phyloP scores from a whole-genome alignment of 2,797 vertebrate genomes.

The Lophotriccus pileatus region DNA sequence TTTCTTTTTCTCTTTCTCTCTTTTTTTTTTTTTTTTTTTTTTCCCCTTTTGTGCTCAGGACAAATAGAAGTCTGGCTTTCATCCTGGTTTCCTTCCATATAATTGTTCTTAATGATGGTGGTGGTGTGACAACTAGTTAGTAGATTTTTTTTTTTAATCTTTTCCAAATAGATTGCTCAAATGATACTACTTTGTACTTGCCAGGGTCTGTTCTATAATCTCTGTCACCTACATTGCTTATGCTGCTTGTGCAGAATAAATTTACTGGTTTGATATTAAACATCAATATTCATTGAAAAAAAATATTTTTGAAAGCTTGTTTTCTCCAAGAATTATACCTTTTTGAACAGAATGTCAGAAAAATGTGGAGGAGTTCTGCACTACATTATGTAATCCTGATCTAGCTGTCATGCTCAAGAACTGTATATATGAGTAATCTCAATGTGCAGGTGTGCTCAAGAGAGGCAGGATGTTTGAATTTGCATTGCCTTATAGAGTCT shows the following conservation, averaged over 20 bases:
- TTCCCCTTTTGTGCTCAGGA: background rate
- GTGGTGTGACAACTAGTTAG: background rate
- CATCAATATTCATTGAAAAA: background rate
- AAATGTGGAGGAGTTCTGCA: background rate
- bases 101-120: slow-evolving; percentile 6
- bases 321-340: background rate
- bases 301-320: background rate
- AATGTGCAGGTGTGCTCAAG: slow-evolving; percentile 45
- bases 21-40: background rate
- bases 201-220: background rate
- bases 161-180: background rate
- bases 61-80: slow-evolving; percentile 12
- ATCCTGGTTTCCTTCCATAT: slow-evolving; percentile 6
- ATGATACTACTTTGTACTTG: background rate
- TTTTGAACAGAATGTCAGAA: background rate
- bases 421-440: slow-evolving; percentile 1
- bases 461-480: slow-evolving; percentile 39
- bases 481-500: slow-evolving; percentile 23
- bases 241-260: background rate
- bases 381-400: background rate
- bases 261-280: background rate
- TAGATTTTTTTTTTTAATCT: background rate
- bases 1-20: no score
- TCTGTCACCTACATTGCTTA: background rate
- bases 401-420: background rate